Base-by-base conservation (phyloP, 1,140 invertebrate genomes). In the Drosophila funebris region DNA sequence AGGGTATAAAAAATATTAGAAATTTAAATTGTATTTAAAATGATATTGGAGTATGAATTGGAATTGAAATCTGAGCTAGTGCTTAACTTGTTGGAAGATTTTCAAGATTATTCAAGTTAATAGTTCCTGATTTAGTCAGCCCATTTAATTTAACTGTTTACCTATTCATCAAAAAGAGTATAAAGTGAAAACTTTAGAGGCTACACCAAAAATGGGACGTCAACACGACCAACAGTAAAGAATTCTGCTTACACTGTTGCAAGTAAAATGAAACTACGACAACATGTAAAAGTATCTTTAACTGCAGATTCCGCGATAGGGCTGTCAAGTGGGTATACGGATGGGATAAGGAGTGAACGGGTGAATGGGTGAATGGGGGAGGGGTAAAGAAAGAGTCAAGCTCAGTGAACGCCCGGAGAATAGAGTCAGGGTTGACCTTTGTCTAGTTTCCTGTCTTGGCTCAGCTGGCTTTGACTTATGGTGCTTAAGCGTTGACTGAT, bases 401-500 rank as follows among this genome's bases (percentile, higher is more conserved):
- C 44, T 44, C 57, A 44, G n/a, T 14, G 29, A 44, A 20, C 44
- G 64, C 56, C 52, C 36, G 14, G 11, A 14, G 53, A 67, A 58
- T 46, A 31, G 48, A 27, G 14, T 54, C 11, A 20, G 27, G 63
- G 29, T 57, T 82, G 75, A 82, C 80, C 80, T 83, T 84, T 83
- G 75, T 83, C 74, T 82, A 82, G 78, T 74, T 74, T 73, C 53
- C 64, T 67, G 66, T 33, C 46, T 60, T 54, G 68, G 60, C 63
- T 79, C 56, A 50, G 52, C 60, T 84, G 67, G 41, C 80, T 85
- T 81, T 85, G 77, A 85, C 85, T 85, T 81, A 81, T 89, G 85
- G 77, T 81, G 80, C 85, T 85, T 78, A 85, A 90, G 75, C 77
- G 69, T 78, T 89, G 85, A 89, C 74, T 89, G 80, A 90, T 89